phyloP scores from a whole-genome alignment of 2,888 invertebrate species.

The Ecliptopera silaceata region DNA sequence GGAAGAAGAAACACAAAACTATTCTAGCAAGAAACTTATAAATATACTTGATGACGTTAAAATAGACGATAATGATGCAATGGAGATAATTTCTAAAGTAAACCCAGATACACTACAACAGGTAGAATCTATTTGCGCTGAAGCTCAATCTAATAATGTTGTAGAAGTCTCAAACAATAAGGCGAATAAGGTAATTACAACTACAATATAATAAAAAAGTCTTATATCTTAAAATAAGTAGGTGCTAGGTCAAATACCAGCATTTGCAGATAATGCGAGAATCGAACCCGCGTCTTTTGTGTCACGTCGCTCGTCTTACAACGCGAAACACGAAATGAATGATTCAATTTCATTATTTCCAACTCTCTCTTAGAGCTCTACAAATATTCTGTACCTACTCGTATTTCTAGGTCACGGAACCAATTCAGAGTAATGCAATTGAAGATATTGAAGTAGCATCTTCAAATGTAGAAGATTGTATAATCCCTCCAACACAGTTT shows the following conservation, averaged over 20 bases:
- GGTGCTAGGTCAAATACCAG: too few species aligned
- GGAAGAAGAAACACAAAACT: slow-evolving; percentile 42
- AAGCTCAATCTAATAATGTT: slow-evolving; percentile 8
- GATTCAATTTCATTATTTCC: too few species aligned
- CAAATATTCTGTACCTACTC: too few species aligned
- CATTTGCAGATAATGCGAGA: too few species aligned
- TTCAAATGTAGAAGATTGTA: slow-evolving; percentile 39
- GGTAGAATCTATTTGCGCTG: slow-evolving; percentile 49
- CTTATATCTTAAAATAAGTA: background rate
- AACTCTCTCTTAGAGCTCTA: too few species aligned
- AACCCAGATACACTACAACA: slow-evolving; percentile 51
- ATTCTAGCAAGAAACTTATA: slow-evolving; percentile 64
- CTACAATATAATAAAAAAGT: too few species aligned
- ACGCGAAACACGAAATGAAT: too few species aligned
- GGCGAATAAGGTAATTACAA: slow-evolving; percentile 7
- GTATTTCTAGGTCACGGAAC: slow-evolving; percentile 21
- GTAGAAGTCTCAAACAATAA: background rate
- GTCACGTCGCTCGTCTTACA: too few species aligned
- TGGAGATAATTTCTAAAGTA: slow-evolving; percentile 56
- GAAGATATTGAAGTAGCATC: slow-evolving; percentile 54
- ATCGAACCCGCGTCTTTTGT: too few species aligned
- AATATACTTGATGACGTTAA: slow-evolving; percentile 67
- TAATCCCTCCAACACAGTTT: slow-evolving; percentile 67
- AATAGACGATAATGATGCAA: slow-evolving; percentile 53
- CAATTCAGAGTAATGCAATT: slow-evolving; percentile 34